Conservation (phyloP, 1,140 invertebrate genomes). For the Tetramorium simillimum region DNA sequence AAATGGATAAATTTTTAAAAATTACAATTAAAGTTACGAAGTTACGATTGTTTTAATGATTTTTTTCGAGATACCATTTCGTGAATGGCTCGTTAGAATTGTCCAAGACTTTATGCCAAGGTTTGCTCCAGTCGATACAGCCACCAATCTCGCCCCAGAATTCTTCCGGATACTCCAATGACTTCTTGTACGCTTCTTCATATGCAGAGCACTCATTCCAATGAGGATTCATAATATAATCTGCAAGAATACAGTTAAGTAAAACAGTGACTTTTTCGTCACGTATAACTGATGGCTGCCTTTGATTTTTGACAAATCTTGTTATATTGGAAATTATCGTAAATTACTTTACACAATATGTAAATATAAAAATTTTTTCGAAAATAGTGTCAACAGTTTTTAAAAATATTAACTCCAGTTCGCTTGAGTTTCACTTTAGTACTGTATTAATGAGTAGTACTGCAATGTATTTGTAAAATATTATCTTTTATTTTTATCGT, state of each 20-base stretch:
- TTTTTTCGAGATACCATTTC: constrained; percentile 90
- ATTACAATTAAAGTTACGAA: neutral
- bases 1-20: neutral
- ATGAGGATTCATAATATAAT: constrained; percentile 78
- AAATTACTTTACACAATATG: neutral
- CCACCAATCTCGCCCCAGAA: constrained; percentile 94
- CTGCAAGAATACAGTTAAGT: constrained; percentile 63
- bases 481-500: neutral
- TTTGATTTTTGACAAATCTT: neutral
- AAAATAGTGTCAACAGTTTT: neutral
- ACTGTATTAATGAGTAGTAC: neutral
- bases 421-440: neutral
- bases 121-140: constrained; percentile 92
- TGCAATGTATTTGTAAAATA: neutral
- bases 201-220: constrained; percentile 85
- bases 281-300: neutral
- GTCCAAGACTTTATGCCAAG: constrained; percentile 94
- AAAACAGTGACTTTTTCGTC: neutral
- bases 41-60: neutral
- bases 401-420: no score
- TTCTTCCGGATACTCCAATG: constrained; percentile 91
- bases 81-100: constrained; percentile 93
- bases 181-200: constrained; percentile 88
- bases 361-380: neutral
- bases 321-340: neutral